Evolutionary conservation across 2,113 vertebrate genomes (phyloP), one percentile per base, ranked within the genome.

Genomic region (Oncorhynchus gorbuscha): DNA sequence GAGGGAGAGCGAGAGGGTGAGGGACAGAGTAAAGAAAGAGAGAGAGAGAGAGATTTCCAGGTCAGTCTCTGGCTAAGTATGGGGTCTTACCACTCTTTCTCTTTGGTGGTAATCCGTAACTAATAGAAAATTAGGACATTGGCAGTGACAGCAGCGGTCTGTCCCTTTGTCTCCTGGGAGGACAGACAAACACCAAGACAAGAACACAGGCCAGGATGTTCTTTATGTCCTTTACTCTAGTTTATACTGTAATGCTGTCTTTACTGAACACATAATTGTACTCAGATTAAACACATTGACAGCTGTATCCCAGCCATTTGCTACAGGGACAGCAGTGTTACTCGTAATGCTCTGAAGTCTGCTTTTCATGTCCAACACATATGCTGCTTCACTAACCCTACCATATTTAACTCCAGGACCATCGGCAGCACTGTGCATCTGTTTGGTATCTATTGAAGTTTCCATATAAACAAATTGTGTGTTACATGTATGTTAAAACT

Each of bases 121-220:
- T 85, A 84, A 87, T 83, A 77, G 69, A 79, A 89, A 86, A 89
- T 87, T 82, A 89, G 75, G 69, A 74, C 85, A 81, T 82, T 83
- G 84, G 71, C 79, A 78, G 73, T 76, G 79, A 88, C 85, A 83
- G 81, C 72, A 85, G 82, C 69, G 71, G 75, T 72, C 70, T 18
- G 16, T n/a, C 35, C 11, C 26, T 67, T 26, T 18, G 67, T 72
- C 11, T 3, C 69, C 65, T 65, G 58, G 2, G 51, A 79, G 79
- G 70, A 83, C 75, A 72, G 72, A 77, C 74, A 69, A 73, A 72
- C 61, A 58, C 24, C 30, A 62, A 28, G 59, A 72, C 79, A 74
- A 82, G 76, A 79, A 78, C n/a, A 2, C 32, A 48, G 61, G 64
- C 79, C 32, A 69, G 32, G 20, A 62, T 62, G 59, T 22, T 9